Evolutionary conservation across 2,797 vertebrate genomes (phyloP), one percentile per base, ranked within the genome.

Genomic region (Chanos chanos): DNA sequence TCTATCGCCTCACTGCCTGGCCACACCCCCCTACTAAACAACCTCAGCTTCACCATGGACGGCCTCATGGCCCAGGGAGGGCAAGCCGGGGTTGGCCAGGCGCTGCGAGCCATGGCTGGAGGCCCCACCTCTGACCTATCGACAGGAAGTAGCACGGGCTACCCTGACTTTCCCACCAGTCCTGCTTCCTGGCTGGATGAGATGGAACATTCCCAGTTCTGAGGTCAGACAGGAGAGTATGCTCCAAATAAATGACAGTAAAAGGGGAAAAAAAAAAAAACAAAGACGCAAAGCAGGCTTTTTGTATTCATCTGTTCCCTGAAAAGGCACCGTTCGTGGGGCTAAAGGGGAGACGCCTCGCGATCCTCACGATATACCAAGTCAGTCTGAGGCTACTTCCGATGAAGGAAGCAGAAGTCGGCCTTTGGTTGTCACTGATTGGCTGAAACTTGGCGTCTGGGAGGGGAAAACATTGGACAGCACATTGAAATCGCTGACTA

Each of bases 151-250:
- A 99, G 96, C 79, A 95, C 96, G 28, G 96, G 96, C 77, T 98
- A 98, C 80, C 96, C 96, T 7, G 96, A 99, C 90, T 99, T 99
- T 86, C 96, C 96, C 73, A 96, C 95, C 61, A 99, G 96, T 79
- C 96, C 96, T 0, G 95, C 91, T 58, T 99, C 96, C 16, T 99
- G 96, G 96, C 91, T 99, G 62, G 96, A 98, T 12, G 96, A 98
- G 82, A 96, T 98, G 96, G 96, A 98, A 89, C 95, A 96, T 79
- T 93, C 95, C 77, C 95, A 97, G 80, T 99, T 99, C 87, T 99
- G 94, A 89, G 72, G 62, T 25, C 51, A 4, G 22, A 19, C 36
- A 18, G 30, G 61, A 13, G 60, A 52, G 24, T 34, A 28, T 7
- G 7, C 43, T 37, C 25, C 21, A 8, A 31, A 36, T 16, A 37